phyloP scores from a whole-genome alignment of 1,140 invertebrate genomes.

The Wiebesia pumilae region DNA sequence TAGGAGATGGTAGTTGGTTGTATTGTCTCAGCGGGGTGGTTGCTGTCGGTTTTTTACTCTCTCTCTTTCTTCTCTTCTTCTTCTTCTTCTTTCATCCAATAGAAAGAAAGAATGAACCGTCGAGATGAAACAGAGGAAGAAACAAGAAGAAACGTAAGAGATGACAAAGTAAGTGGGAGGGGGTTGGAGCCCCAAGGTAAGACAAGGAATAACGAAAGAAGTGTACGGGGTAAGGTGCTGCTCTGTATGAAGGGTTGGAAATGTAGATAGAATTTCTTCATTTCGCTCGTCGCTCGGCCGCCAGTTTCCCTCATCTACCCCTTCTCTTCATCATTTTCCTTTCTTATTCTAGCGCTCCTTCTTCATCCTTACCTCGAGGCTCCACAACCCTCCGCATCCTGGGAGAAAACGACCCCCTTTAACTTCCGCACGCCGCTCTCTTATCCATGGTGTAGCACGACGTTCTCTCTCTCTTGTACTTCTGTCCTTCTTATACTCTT shows the following conservation, averaged over 20 bases:
- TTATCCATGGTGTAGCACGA: slow-evolving; percentile 52
- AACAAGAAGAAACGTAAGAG: slow-evolving; percentile 43
- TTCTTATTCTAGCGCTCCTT: slow-evolving; percentile 30
- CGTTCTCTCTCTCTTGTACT: slow-evolving; percentile 51
- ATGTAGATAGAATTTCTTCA: slow-evolving; percentile 77
- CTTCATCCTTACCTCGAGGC: slow-evolving; percentile 48
- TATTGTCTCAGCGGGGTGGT: slow-evolving; percentile 73
- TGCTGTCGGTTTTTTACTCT: slow-evolving; percentile 58
- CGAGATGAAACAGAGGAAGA: slow-evolving; percentile 39
- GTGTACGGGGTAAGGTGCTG: slow-evolving; percentile 67
- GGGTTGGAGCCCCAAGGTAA: slow-evolving; percentile 43
- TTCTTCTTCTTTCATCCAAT: slow-evolving; percentile 32
- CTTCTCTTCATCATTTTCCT: slow-evolving; percentile 32
- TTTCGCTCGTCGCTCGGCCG: slow-evolving; percentile 70
- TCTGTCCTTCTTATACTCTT: slow-evolving; percentile 46
- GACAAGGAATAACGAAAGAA: slow-evolving; percentile 56
- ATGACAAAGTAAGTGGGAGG: slow-evolving; percentile 45
- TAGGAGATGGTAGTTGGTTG: slow-evolving; percentile 59
- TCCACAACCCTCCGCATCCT: slow-evolving; percentile 51
- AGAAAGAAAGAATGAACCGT: slow-evolving; percentile 44
- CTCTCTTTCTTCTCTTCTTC: slow-evolving; percentile 23
- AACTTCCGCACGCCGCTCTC: slow-evolving; percentile 28
- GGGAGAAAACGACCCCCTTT: slow-evolving; percentile 35
- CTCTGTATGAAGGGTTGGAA: slow-evolving; percentile 74
- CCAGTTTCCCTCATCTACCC: slow-evolving; percentile 59